Evolutionary conservation across 2,797 vertebrate genomes (phyloP).

Genomic region (Heliangelus exortis): DNA sequence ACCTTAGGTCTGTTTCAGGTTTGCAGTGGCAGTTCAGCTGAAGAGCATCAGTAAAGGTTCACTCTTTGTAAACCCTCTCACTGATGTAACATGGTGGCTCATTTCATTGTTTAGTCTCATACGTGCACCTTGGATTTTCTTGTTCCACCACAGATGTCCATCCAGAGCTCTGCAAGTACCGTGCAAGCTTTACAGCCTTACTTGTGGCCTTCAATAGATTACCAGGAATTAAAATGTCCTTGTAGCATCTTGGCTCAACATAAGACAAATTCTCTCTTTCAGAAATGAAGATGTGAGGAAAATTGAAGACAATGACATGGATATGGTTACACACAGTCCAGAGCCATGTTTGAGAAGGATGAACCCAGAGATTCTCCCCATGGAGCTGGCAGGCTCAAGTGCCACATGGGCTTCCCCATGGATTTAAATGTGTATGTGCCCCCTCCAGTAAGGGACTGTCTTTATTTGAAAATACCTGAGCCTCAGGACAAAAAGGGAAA

Average conservation of each 20-base stretch:
- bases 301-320: not conserved
- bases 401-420: not conserved
- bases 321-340: not conserved
- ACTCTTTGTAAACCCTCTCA: not conserved
- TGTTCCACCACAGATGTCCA: not conserved
- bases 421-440: accelerated
- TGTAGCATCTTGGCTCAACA: not conserved
- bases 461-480: not conserved
- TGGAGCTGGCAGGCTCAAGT: not conserved
- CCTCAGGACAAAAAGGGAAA: not conserved
- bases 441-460: not conserved
- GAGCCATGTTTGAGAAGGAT: not conserved
- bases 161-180: not conserved
- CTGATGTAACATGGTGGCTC: not conserved
- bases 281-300: not conserved
- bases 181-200: not conserved
- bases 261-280: not conserved
- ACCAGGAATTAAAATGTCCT: not conserved
- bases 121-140: not conserved
- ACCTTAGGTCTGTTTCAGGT: not conserved
- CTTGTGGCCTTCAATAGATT: not conserved
- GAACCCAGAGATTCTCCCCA: not conserved
- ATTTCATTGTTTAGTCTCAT: not conserved
- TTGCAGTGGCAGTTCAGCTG: not conserved
- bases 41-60: not conserved